Evolutionary conservation across 2,888 invertebrate species (phyloP), one percentile per base, ranked within the genome.

Genomic region (Miltochrista miniata): DNA sequence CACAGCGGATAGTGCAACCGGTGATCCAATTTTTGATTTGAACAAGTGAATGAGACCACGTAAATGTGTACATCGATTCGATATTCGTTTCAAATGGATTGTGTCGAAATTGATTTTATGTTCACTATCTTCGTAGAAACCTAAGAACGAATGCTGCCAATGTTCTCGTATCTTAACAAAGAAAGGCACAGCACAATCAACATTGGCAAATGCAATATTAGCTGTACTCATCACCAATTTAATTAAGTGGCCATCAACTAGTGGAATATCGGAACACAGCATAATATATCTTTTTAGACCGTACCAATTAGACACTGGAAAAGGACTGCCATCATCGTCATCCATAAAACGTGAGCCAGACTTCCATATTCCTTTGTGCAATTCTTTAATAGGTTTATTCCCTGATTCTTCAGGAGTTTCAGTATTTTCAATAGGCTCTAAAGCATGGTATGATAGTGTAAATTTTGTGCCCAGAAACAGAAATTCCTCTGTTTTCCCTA

Each of bases 31-130:
- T 93, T 97, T 99, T 18, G 96, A 96, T 86, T 97, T 98, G 79
- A 99, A 99, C 57, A 99, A 88, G 68, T 96, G 95, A 35, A 98
- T 87, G 43, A 99, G 92, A 51, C 96, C 96, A 55, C 95, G 95
- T 0, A 99, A 93, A 85, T 97, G 96, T 65, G 95, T 95, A 74
- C 96, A 97, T 68, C 97, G 95, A 18, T 94, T 92, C 1, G 98
- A 97, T 48, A 95, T 94, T 63, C 94, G 93, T 75, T 95, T 95
- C 55, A 99, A 90, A 79, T 98, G 96, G 43, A 97, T 95, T 92
- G 98, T 96, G 76, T 98, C 97, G 83, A 97, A 98, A 76, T 95
- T 95, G n/a, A 96, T 95, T 64, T 96, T 93, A 38, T 95, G 92
- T 41, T 96, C 95, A 68, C 94, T 94, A 15, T 95, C 94, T 76